Evolutionary conservation across 2,797 vertebrate genomes (phyloP).

Genomic region (Xenops minutus): DNA sequence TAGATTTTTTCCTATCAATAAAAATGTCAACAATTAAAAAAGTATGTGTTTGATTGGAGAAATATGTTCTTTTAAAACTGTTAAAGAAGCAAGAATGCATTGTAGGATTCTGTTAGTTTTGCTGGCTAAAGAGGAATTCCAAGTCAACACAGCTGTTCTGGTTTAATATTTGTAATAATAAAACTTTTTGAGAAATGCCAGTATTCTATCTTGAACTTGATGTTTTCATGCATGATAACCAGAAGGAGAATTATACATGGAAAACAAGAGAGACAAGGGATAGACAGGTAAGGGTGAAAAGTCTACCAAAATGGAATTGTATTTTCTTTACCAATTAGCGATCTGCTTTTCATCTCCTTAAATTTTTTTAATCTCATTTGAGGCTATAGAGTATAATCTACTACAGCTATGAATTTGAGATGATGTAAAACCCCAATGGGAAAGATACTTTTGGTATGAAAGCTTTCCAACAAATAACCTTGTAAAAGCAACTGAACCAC

Average conservation of each 20-base stretch:
- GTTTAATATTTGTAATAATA: not conserved
- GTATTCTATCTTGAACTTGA: not conserved
- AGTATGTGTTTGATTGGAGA: not conserved
- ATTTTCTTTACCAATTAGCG: not conserved
- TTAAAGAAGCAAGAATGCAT: not conserved
- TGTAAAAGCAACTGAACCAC: not conserved
- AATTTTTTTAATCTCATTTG: not conserved
- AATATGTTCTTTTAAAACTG: not conserved
- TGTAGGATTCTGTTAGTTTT: not conserved
- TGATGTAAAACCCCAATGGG: not conserved
- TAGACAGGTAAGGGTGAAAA: not conserved
- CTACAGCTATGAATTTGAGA: not conserved
- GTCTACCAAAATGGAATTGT: not conserved
- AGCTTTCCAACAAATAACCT: not conserved
- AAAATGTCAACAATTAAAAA: conserved; percentile 8
- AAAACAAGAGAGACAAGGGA: not conserved
- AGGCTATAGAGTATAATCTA: not conserved
- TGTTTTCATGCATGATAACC: not conserved
- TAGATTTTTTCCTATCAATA: not conserved
- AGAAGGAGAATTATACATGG: not conserved
- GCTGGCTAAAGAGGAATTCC: not conserved
- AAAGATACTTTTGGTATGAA: not conserved
- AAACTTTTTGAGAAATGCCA: not conserved
- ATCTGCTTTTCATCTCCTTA: conserved; percentile 1
- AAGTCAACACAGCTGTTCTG: conserved; percentile 24